Evolutionary conservation across 2,888 invertebrate species (phyloP).

Genomic region (Caenorhabditis panamensis): DNA sequence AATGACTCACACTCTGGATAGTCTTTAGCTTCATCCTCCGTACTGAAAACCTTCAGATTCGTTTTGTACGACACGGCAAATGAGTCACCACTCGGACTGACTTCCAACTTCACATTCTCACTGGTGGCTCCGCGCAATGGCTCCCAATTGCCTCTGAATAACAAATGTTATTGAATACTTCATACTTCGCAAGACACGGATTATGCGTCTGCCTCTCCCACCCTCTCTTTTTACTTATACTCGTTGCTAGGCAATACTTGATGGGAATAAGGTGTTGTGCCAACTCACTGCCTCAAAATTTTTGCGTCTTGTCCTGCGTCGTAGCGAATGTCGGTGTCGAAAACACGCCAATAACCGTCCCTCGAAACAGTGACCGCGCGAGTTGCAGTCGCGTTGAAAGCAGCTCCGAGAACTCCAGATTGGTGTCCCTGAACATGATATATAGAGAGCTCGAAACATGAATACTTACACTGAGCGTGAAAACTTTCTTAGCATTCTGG

Average conservation of each 20-base stretch:
- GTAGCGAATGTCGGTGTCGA: constrained; percentile 86
- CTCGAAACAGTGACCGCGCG: constrained; percentile 71
- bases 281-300: constrained; percentile 51
- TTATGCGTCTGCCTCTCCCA: neutral
- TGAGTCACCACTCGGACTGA: constrained; percentile 89
- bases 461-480: constrained; percentile 85
- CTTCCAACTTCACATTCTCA: constrained; percentile 82
- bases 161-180: neutral
- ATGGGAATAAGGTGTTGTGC: neutral
- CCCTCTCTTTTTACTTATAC: neutral
- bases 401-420: constrained; percentile 89
- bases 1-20: constrained; percentile 83
- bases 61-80: constrained; percentile 85
- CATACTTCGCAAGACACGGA: neutral
- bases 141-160: constrained; percentile 84
- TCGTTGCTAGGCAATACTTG: constrained; percentile 35
- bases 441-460: neutral
- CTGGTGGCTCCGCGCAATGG: constrained; percentile 64
- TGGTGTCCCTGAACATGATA: constrained; percentile 85
- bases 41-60: constrained; percentile 85
- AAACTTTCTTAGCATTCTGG: constrained; percentile 87
- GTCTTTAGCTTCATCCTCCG: constrained; percentile 82
- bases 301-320: constrained; percentile 68
- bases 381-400: constrained; percentile 89
- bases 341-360: constrained; percentile 91